Base-by-base conservation (phyloP, 1,140 invertebrate genomes). In the Atta colombica region DNA sequence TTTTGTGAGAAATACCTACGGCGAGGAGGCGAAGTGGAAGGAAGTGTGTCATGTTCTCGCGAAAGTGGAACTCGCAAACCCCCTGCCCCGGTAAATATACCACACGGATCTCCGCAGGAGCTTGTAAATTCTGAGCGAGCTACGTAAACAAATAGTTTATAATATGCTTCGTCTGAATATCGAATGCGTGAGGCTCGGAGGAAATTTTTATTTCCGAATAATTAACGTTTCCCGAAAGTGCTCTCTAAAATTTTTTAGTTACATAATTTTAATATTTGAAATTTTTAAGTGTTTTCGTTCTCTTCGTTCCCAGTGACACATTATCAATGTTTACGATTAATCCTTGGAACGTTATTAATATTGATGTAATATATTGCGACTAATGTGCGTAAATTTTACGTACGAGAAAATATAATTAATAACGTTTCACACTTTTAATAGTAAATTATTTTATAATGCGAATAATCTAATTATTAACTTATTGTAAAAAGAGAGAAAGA, bases 101-200 rank as follows among this genome's bases (percentile, higher is more conserved):
- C 28, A 4, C 71, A 53, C 18, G 35, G 65, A 68, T 68, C 65
- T 68, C 65, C 35, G 39, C 31, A 45, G 10, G 51, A 74, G 51
- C 16, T 55, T 74, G 71, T 55, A 74, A 74, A 74, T 55, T 74
- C 51, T n/a, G 18, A 55, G 18, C 71, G 45, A 25, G 51, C 25
- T 31, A 74, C 71, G 71, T 55, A 55, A 74, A 53, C 51, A 74
- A 74, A 55, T 74, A 53, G 71, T 74, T 58, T 35, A 74, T 74
- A 74, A 74, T 55, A 31, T 18, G 28, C 25, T 31, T 10, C 51
- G 71, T 74, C 10, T 51, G 39, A 49, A 51, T 25, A 51, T 69
- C 12, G 66, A 69, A 55, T 31, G 51, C 35, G 31, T 12, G 71
- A 35, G 18, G 16, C 8, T 18, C 51, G 28, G 49, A 35, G 51